Percentiles rank a stretch among this genome's conserved stretches.
These are phyloP conservation scores for Drosophila longiperda DNA, from an alignment of 2,888 invertebrate species.

Conservation along the genomic window DNA sequence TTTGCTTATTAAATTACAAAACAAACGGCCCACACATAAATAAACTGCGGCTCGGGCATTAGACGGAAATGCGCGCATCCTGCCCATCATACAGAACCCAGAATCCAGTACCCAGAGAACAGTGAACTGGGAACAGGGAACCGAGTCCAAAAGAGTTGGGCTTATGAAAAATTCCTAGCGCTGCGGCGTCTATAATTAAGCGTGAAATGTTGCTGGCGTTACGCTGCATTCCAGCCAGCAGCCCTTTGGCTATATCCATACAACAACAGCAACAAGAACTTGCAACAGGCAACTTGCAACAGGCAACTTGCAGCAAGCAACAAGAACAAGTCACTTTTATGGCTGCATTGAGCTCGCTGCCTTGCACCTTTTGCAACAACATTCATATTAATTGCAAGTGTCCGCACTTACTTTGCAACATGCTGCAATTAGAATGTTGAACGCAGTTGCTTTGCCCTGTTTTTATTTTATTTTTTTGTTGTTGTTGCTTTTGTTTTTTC, in stretches of 20 bases:
- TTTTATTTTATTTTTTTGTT: background rate
- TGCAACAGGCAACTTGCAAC: conserved; percentile 26
- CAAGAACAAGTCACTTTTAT: conserved; percentile 53
- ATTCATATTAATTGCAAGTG: conserved; percentile 81
- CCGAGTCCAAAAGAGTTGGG: conserved; percentile 9
- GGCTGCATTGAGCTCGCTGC: conserved; percentile 38
- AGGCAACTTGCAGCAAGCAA: conserved; percentile 19
- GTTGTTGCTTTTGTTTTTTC: background rate
- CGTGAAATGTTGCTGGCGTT: conserved; percentile 81
- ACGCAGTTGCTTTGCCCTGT: conserved; percentile 24
- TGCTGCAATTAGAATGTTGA: conserved; percentile 77
- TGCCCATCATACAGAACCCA: conserved; percentile 27
- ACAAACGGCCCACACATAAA: conserved; percentile 77
- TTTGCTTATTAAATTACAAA: conserved; percentile 76
- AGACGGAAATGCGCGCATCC: conserved; percentile 66
- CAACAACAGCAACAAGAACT: conserved; percentile 37
- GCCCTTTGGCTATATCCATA: conserved; percentile 60
- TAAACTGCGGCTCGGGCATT: conserved; percentile 63
- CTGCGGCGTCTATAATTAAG: conserved; percentile 81
- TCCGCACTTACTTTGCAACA: conserved; percentile 80
- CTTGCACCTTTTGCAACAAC: conserved; percentile 45
- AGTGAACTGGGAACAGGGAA: background rate
- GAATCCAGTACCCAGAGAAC: background rate
- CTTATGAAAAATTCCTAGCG: conserved; percentile 74
- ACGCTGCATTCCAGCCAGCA: conserved; percentile 69